phyloP scores from a whole-genome alignment of 2,113 vertebrate genomes.

The Coracopsis vasa region DNA sequence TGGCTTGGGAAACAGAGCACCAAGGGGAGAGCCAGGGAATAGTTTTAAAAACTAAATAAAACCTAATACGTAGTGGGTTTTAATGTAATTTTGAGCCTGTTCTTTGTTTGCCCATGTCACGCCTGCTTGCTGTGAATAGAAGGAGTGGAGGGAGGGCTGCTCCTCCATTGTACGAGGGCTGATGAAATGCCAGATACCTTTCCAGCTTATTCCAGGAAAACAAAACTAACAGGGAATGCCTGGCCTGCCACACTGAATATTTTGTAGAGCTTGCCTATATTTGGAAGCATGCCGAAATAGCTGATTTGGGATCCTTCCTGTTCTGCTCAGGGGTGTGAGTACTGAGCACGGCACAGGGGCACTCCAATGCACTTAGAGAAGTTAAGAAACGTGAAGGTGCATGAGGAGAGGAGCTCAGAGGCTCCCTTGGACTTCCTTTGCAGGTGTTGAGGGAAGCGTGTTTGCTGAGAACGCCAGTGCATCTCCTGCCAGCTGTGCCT shows the following conservation, averaged over 20 bases:
- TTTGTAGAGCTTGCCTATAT: neutral
- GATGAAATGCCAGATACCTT: neutral
- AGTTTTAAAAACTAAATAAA: neutral
- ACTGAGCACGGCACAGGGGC: rapidly evolving
- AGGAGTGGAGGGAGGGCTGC: neutral
- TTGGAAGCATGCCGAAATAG: neutral
- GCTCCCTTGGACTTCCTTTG: neutral
- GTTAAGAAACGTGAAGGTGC: rapidly evolving
- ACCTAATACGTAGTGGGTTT: rapidly evolving
- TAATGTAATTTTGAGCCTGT: neutral
- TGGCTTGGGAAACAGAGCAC: rapidly evolving
- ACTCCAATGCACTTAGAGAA: rapidly evolving
- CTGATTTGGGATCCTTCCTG: neutral
- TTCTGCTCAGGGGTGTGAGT: rapidly evolving
- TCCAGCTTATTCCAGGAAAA: neutral
- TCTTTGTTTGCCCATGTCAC: neutral
- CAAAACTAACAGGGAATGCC: neutral
- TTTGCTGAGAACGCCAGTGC: neutral
- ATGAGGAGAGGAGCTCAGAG: neutral
- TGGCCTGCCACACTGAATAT: neutral
- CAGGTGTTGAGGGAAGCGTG: rapidly evolving
- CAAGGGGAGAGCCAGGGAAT: neutral
- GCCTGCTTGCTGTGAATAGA: rapidly evolving
- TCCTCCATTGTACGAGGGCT: neutral
- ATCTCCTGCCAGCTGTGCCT: neutral